Evolutionary conservation across 2,797 vertebrate genomes (phyloP).

Genomic region (Thunnus albacares): DNA sequence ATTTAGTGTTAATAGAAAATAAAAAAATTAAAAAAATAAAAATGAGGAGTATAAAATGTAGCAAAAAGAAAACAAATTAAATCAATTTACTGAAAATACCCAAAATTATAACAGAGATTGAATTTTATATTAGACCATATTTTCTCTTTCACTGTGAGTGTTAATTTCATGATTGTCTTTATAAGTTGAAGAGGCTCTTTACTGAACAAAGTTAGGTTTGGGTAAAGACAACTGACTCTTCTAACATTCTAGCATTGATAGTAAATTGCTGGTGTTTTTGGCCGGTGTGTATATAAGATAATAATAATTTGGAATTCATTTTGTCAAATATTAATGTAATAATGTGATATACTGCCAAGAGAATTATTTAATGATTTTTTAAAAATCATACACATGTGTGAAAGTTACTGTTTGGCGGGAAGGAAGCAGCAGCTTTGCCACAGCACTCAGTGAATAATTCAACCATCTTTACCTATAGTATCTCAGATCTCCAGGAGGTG

Average conservation of each 20-base stretch:
- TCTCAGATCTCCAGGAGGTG: constrained; percentile 56
- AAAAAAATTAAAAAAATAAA: no score
- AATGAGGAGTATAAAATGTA: not conserved
- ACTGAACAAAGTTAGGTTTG: not conserved
- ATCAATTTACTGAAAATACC: not conserved
- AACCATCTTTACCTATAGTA: constrained; percentile 59
- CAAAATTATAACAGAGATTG: not conserved
- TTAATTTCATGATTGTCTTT: not conserved
- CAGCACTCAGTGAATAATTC: constrained; percentile 79
- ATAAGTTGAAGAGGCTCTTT: not conserved
- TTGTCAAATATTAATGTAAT: not conserved
- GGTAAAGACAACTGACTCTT: not conserved
- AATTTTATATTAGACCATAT: not conserved
- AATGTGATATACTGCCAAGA: not conserved
- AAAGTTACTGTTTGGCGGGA: not conserved
- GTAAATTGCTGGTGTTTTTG: not conserved
- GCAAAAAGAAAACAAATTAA: not conserved
- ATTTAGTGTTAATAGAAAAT: not conserved
- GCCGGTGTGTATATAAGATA: not conserved
- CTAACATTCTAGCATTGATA: not conserved
- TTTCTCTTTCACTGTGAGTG: not conserved
- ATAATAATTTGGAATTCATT: not conserved
- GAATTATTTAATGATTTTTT: not conserved
- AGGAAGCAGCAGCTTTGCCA: constrained; percentile 23
- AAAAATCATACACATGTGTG: not conserved